Base-by-base conservation (phyloP, 2,113 vertebrate species). In the Conger conger region DNA sequence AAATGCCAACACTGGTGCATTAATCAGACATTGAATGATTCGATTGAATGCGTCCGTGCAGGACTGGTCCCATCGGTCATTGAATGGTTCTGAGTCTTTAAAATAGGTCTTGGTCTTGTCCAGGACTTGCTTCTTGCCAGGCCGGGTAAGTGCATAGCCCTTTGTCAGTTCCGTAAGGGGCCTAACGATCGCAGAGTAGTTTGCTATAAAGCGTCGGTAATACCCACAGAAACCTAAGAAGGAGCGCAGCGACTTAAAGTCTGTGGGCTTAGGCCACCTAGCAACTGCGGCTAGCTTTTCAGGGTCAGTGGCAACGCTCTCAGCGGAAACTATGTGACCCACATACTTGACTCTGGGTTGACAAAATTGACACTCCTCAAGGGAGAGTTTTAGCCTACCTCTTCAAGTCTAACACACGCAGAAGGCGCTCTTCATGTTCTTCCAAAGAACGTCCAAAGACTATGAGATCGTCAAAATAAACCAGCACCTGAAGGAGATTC, bases 401-500 rank as follows among this genome's bases (percentile, higher is more conserved):
- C 5, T 84, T 23, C 13, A 77, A 60, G 35, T 89, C 86, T 38
- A 86, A 33, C 13, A 88, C 87, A 57, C 83, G 84, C 17, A 88
- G 57, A 15, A 90, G 53, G 15, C 83, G 27, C 8, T 83, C 11
- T 37, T 88, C 80, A 86, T 88, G 80, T 78, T 88, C 87, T 76
- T 89, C 86, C 0, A 85, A 33, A 35, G 83, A 81, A n/a, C 8
- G 60, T 9, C 84, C 78, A 78, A 88, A 88, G 5, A 85, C 60
- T 37, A 87, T 83, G 20, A 85, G 38, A 38, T 88, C 63, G 85
- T 88, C 81, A 35, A 83, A 57, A 76, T 89, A 84, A 3, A 87
- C 78, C 6, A 36, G 7, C 16, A 53, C 73, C 40, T 83, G 35
- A 15, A 82, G 36, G 5, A 83, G 57, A 53, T 83, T 35, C 86